Evolutionary conservation across 1,140 invertebrate genomes (phyloP).

Genomic region (Caerostris darwini): DNA sequence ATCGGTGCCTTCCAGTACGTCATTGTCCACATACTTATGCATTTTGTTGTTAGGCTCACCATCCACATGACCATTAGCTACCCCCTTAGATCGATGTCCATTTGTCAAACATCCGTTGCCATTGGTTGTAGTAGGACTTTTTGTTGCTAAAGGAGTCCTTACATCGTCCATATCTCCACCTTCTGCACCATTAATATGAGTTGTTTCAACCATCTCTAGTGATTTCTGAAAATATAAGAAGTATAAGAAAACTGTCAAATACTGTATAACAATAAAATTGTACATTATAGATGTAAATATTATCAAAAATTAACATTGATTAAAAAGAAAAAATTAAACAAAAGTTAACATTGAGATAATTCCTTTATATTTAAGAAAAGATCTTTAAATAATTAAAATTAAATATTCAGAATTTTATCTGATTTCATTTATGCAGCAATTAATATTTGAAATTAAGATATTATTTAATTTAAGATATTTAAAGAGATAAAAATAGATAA

Average conservation of each 20-base stretch:
- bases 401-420: too few species aligned
- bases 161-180: constrained; percentile 55
- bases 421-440: too few species aligned
- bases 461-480: too few species aligned
- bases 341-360: too few species aligned
- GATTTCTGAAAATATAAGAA: constrained; percentile 28
- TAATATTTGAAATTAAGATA: too few species aligned
- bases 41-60: constrained; percentile 23
- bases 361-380: too few species aligned
- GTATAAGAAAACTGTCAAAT: neutral
- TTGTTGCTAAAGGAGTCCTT: constrained; percentile 42
- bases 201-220: constrained; percentile 49
- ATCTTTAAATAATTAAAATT: too few species aligned
- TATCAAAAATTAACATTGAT: too few species aligned
- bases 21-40: neutral
- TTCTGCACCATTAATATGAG: neutral
- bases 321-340: too few species aligned
- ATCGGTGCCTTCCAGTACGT: constrained; percentile 31
- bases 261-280: too few species aligned
- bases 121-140: constrained; percentile 32
- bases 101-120: constrained; percentile 60
- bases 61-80: constrained; percentile 53
- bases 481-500: too few species aligned
- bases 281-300: too few species aligned
- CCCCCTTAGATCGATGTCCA: constrained; percentile 38